phyloP scores from a whole-genome alignment of 1,140 invertebrate species.

The Medauroidea extradentata region DNA sequence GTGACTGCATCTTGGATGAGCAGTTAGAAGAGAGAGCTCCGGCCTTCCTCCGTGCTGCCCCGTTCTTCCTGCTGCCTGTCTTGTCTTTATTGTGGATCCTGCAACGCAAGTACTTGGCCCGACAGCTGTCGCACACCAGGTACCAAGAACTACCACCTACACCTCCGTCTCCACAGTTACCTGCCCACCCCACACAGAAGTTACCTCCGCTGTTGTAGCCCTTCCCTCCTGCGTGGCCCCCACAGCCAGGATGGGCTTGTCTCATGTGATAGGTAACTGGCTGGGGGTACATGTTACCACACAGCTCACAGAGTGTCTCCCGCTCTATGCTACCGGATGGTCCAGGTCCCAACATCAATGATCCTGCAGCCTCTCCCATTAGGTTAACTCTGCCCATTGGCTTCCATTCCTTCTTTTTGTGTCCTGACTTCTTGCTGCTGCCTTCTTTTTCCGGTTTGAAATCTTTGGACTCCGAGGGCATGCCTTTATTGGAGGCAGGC shows the following conservation, averaged over 20 bases:
- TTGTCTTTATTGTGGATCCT: constrained; percentile 33
- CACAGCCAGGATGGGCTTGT: constrained; percentile 83
- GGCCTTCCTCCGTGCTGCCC: constrained; percentile 13
- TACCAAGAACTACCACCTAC: constrained; percentile 85
- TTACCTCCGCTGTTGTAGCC: constrained; percentile 83
- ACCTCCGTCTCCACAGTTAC: constrained; percentile 83
- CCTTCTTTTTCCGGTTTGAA: constrained; percentile 36
- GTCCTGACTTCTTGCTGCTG: constrained; percentile 48
- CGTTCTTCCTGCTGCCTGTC: constrained; percentile 28
- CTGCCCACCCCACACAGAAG: constrained; percentile 82
- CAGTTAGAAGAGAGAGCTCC: constrained; percentile 14
- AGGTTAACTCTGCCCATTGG: constrained; percentile 21
- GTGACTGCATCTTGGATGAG: constrained; percentile 28
- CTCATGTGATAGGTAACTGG: constrained; percentile 91
- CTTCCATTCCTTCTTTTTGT: constrained; percentile 57
- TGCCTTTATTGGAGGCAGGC: neutral
- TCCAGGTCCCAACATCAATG: neutral
- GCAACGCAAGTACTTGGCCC: constrained; percentile 71
- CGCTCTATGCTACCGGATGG: constrained; percentile 36
- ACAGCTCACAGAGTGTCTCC: constrained; percentile 80
- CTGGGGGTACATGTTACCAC: constrained; percentile 67
- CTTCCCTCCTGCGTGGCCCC: constrained; percentile 76
- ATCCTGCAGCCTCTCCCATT: neutral
- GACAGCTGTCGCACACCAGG: constrained; percentile 82
- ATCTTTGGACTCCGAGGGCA: constrained; percentile 6